These are phyloP conservation scores for Balanococcus diminutus DNA, from an alignment of 2,888 invertebrate genomes.

Conservation along the genomic window DNA sequence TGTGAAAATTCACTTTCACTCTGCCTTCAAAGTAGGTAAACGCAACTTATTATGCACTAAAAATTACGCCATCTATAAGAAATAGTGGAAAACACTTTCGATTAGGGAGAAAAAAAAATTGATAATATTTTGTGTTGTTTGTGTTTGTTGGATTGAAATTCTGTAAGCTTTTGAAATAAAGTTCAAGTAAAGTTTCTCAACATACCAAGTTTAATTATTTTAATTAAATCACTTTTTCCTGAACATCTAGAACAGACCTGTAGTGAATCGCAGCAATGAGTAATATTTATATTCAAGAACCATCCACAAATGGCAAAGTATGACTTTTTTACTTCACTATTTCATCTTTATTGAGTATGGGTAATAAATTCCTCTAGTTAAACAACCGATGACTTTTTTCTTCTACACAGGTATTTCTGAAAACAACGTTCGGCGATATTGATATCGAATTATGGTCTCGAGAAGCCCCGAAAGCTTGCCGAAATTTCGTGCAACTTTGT, in stretches of 20 bases:
- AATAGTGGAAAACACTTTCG: not conserved
- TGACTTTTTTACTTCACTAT: slow-evolving; percentile 57
- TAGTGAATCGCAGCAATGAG: slow-evolving; percentile 72
- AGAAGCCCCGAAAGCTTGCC: slow-evolving; percentile 92
- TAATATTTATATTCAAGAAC: slow-evolving; percentile 97
- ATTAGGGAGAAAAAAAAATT: not conserved
- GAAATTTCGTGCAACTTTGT: slow-evolving; percentile 94
- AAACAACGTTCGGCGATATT: slow-evolving; percentile 93
- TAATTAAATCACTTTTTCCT: not conserved
- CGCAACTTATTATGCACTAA: not conserved
- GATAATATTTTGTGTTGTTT: not conserved
- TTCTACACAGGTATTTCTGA: slow-evolving; percentile 76
- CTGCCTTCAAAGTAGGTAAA: too few relatives aligned
- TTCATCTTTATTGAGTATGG: not conserved
- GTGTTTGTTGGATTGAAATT: not conserved
- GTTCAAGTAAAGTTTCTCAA: not conserved
- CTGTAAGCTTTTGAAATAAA: not conserved
- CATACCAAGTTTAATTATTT: not conserved
- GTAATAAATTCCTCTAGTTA: not conserved
- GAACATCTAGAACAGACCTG: not conserved
- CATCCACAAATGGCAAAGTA: slow-evolving; percentile 94
- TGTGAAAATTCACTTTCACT: too few relatives aligned
- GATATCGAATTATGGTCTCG: slow-evolving; percentile 98
- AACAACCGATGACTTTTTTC: not conserved
- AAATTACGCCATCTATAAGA: not conserved